These are phyloP conservation scores for Morpho achilles DNA, from an alignment of 2,888 invertebrate species.

Conservation along the genomic window DNA sequence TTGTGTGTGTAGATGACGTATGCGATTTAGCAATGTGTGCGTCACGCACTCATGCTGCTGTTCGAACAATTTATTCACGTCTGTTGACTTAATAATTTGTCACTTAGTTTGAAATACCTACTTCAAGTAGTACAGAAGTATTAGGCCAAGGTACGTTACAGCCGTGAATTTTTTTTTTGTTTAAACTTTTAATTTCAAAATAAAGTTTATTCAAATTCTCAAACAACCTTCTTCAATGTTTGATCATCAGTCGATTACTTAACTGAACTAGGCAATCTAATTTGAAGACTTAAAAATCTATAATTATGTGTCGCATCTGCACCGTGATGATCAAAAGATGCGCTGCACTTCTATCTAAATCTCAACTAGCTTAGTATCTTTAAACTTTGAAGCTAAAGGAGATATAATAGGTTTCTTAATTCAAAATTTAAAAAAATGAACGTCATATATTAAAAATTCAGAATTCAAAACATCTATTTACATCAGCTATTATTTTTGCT, in stretches of 20 bases:
- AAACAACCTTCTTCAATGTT: slow-evolving; percentile 14
- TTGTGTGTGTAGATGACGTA: slow-evolving; percentile 12
- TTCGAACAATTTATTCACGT: slow-evolving; percentile 43
- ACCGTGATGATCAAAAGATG: no score
- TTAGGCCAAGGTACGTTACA: slow-evolving; percentile 26
- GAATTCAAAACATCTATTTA: no score
- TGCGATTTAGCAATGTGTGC: slow-evolving; percentile 27
- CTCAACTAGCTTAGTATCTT: no score
- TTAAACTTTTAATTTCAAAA: slow-evolving; percentile 20
- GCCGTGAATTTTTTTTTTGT: slow-evolving; percentile 16
- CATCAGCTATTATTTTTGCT: no score
- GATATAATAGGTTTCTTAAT: no score
- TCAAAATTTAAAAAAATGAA: no score
- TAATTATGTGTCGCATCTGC: no score
- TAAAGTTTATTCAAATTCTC: slow-evolving; percentile 9
- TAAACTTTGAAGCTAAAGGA: no score
- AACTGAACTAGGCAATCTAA: slow-evolving; percentile 8
- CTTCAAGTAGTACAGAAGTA: slow-evolving; percentile 17
- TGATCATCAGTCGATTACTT: slow-evolving; percentile 10
- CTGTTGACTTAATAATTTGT: slow-evolving; percentile 51
- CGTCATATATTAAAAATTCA: no score
- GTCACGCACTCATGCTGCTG: slow-evolving; percentile 33
- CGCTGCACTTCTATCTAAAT: no score
- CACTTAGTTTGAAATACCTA: slow-evolving; percentile 40
- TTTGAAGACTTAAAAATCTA: background rate